Conservation (phyloP, 2,113 vertebrate genomes). For the Chionis minor region DNA sequence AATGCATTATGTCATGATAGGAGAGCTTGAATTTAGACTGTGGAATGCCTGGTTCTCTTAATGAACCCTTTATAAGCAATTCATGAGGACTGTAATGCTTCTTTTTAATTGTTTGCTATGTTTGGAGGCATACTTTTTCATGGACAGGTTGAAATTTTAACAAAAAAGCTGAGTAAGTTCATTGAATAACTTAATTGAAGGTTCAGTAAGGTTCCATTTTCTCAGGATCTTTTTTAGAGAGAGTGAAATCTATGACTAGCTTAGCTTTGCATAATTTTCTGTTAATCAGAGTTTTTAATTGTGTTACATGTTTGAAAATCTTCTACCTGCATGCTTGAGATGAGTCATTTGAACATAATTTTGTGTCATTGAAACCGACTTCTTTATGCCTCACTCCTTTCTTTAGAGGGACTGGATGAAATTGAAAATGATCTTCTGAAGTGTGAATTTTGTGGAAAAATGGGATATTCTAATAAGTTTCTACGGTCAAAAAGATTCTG, state of each 20-base stretch:
- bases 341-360: neutral
- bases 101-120: neutral
- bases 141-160: neutral
- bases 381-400: neutral
- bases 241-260: neutral
- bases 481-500: constrained; percentile 95
- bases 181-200: neutral
- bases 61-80: neutral
- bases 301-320: neutral
- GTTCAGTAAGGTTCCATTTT: neutral
- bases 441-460: constrained; percentile 96
- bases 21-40: neutral
- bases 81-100: neutral
- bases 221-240: neutral
- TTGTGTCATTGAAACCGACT: neutral
- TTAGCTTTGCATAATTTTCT: neutral
- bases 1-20: neutral
- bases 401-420: constrained; percentile 83
- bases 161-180: neutral
- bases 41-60: neutral
- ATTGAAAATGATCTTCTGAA: constrained; percentile 86
- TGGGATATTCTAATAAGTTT: constrained; percentile 92
- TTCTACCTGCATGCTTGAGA: neutral
- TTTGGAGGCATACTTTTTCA: neutral
- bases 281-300: neutral